Evolutionary conservation across 2,888 invertebrate genomes (phyloP).

Genomic region (Capitulum mitella): DNA sequence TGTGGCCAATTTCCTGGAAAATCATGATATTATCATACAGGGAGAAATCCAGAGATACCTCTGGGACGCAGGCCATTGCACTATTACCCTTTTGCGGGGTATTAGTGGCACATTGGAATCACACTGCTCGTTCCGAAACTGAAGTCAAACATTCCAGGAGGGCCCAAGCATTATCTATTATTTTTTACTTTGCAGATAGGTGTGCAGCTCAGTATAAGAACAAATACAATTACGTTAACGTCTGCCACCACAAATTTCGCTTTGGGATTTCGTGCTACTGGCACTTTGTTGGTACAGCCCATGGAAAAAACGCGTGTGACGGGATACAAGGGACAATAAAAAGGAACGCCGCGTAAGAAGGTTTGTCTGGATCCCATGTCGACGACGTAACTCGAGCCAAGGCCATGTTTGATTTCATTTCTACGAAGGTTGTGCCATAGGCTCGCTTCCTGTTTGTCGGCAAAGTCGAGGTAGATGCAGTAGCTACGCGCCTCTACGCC

Average conservation of each 20-base stretch:
- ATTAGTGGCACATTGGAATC: slow-evolving; percentile 17
- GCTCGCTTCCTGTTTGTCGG: slow-evolving; percentile 29
- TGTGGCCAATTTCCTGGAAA: neutral
- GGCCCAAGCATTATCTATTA: too few relatives aligned
- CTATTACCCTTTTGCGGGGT: slow-evolving; percentile 25
- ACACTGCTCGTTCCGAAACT: slow-evolving; percentile 21
- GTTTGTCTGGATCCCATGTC: slow-evolving; percentile 25
- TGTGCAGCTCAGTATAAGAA: slow-evolving; percentile 27
- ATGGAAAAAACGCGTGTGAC: slow-evolving; percentile 31
- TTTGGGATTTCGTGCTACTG: slow-evolving; percentile 30
- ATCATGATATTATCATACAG: slow-evolving; percentile 26
- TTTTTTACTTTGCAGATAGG: neutral
- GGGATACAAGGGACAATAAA: slow-evolving; percentile 30
- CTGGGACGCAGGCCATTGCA: slow-evolving; percentile 7
- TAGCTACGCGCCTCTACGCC: slow-evolving; percentile 3
- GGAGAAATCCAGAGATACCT: slow-evolving; percentile 23
- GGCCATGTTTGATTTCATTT: slow-evolving; percentile 26
- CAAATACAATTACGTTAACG: slow-evolving; percentile 25
- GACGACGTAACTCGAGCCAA: slow-evolving; percentile 27
- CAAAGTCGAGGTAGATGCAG: slow-evolving; percentile 28
- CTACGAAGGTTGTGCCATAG: slow-evolving; percentile 26
- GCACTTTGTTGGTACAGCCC: slow-evolving; percentile 26
- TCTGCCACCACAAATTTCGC: slow-evolving; percentile 30
- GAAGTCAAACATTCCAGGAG: slow-evolving; percentile 24
- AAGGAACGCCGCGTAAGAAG: slow-evolving; percentile 25